These are phyloP conservation scores for Hemaris fuciformis DNA, from an alignment of 2,888 invertebrate genomes.

Conservation along the genomic window DNA sequence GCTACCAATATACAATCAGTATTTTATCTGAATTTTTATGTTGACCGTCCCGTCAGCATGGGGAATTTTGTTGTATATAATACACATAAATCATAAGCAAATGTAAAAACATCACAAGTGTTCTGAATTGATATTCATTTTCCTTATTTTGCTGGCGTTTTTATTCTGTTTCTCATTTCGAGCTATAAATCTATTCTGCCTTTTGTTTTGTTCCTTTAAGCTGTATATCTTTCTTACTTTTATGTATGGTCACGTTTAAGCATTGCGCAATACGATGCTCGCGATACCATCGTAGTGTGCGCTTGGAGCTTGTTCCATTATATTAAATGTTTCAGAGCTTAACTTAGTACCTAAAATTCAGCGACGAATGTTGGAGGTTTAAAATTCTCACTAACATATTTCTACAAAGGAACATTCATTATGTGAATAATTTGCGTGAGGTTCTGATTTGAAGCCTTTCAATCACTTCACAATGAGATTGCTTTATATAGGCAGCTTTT, in stretches of 20 bases:
- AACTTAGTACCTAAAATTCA: no score
- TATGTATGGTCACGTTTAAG: constrained; percentile 12
- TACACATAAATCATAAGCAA: background rate
- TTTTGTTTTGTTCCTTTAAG: background rate
- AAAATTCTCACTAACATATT: no score
- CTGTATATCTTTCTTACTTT: constrained; percentile 18
- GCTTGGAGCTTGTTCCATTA: no score
- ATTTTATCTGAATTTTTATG: no score
- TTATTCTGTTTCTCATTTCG: background rate
- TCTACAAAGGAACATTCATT: no score
- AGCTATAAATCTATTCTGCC: background rate
- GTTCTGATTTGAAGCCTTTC: background rate
- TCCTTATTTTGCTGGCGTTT: background rate
- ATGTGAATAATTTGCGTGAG: no score
- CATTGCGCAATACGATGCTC: constrained; percentile 22
- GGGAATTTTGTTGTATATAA: no score
- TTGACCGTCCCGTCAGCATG: no score
- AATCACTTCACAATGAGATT: background rate
- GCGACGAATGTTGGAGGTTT: no score
- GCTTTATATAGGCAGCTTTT: background rate
- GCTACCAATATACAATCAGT: no score
- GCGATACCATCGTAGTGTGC: no score
- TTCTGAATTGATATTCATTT: background rate
- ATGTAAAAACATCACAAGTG: background rate
- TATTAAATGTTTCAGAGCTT: no score